Conservation (phyloP, 2,113 vertebrate species). For the Toxostoma redivivum region DNA sequence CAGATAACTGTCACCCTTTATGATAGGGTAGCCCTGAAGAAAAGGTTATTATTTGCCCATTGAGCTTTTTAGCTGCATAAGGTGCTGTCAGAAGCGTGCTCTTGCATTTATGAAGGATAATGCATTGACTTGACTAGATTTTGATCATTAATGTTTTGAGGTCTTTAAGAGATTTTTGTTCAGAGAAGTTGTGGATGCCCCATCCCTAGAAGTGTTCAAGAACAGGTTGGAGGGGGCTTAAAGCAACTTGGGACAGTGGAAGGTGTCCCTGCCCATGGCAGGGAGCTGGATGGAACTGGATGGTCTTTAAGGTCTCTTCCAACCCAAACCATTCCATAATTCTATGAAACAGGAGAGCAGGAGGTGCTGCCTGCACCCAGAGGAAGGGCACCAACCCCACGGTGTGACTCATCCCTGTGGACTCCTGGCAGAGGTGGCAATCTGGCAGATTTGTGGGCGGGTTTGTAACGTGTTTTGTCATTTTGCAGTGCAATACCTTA, state of each 20-base stretch:
- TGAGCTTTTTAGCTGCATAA: not conserved
- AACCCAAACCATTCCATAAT: not conserved
- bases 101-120: not conserved
- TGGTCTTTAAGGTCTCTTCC: not conserved
- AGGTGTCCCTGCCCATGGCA: not conserved
- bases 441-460: conserved; percentile 52
- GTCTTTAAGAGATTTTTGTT: not conserved
- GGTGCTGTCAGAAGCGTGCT: not conserved
- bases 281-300: not conserved
- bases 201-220: not conserved
- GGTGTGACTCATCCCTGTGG: conserved; percentile 58
- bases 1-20: not conserved
- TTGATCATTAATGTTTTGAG: not conserved
- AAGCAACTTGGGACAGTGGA: not conserved
- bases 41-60: not conserved
- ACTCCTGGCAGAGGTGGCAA: conserved; percentile 47
- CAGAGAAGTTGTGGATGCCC: not conserved
- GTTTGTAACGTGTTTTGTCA: conserved; percentile 21
- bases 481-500: conserved; percentile 20
- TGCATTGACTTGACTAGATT: not conserved
- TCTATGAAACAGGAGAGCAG: not conserved
- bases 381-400: not conserved
- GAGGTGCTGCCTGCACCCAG: not conserved
- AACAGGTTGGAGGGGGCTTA: not conserved
- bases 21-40: not conserved